Percentiles rank a stretch among this genome's conserved stretches.
These are phyloP conservation scores for Thunnus maccoyii DNA, from an alignment of 2,113 vertebrate genomes.

Conservation along the genomic window DNA sequence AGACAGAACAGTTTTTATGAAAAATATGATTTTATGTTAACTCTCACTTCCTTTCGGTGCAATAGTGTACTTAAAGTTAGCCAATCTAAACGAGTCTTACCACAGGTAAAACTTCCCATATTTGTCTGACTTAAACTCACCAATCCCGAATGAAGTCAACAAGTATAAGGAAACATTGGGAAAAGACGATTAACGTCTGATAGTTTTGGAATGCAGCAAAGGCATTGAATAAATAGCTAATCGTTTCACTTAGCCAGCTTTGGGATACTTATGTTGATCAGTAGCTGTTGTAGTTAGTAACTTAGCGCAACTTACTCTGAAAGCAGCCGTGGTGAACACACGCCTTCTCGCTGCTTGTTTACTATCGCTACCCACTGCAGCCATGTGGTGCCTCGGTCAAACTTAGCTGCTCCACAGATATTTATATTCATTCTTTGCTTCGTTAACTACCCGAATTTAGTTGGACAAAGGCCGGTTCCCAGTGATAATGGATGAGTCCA, in stretches of 20 bases:
- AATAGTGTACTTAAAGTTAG: neutral
- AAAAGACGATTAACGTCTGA: neutral
- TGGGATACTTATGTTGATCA: too few relatives aligned
- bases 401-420: neutral
- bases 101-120: neutral
- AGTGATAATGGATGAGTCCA: conserved; percentile 64
- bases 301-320: too few relatives aligned
- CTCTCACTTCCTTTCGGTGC: neutral
- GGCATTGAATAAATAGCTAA: too few relatives aligned
- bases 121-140: neutral
- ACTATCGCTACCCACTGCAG: neutral
- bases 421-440: neutral
- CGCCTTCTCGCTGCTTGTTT: neutral
- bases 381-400: neutral
- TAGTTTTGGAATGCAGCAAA: neutral
- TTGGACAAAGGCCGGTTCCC: neutral
- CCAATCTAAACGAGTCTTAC: neutral
- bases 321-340: neutral
- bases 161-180: neutral
- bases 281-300: too few relatives aligned
- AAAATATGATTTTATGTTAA: neutral
- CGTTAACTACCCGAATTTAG: neutral
- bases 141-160: neutral
- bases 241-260: neutral
- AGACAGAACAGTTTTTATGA: neutral